A percentile compares a stretch with the other conserved stretches of the same genome.
These are phyloP conservation scores for Ophioderma brevispina DNA, from an alignment of 35 echinoderm and acorn worm genomes.

Conservation along the genomic window DNA sequence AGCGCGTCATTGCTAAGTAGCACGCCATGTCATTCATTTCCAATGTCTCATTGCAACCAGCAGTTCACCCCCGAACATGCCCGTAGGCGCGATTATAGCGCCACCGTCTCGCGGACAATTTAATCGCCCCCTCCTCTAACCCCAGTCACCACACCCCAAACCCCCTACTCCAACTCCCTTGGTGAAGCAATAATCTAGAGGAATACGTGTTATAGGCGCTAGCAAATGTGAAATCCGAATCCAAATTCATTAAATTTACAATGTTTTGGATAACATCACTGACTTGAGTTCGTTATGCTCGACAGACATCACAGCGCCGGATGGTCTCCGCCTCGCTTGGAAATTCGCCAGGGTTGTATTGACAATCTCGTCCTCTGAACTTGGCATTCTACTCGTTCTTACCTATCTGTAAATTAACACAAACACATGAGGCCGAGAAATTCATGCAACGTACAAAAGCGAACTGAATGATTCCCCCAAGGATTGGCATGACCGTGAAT, in stretches of 20 bases:
- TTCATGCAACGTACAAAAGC: not conserved
- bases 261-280: not conserved
- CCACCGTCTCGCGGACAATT: not conserved
- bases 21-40: not conserved
- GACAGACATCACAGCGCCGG: not conserved
- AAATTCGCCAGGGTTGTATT: not conserved
- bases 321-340: not conserved
- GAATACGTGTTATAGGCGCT: not conserved
- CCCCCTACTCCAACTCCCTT: not conserved
- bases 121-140: not conserved
- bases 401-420: not conserved
- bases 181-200: not conserved
- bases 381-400: not conserved
- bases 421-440: not conserved
- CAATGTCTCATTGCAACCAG: too few species aligned
- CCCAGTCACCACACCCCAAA: slow-evolving; percentile 1
- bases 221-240: not conserved
- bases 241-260: not conserved
- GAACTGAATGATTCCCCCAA: not conserved
- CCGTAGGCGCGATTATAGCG: not conserved
- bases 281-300: not conserved
- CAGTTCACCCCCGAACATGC: not conserved
- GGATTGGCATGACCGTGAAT: not conserved
- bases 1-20: not conserved
- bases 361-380: not conserved